Percentiles rank a stretch among this genome's conserved stretches.
phyloP scores from a whole-genome alignment of 2,888 invertebrate genomes.

The Crioceris asparagi region DNA sequence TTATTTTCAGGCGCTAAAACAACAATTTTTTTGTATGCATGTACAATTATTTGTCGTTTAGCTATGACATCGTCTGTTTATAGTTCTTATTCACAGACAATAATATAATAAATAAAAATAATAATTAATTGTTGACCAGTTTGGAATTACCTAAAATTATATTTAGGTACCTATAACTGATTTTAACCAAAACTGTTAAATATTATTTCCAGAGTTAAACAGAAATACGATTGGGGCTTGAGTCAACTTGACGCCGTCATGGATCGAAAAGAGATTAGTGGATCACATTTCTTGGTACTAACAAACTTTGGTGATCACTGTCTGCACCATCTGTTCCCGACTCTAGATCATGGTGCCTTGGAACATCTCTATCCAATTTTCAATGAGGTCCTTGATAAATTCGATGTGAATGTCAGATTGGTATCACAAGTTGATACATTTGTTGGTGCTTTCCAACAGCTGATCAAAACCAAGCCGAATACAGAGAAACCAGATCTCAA shows the following conservation, averaged over 20 bases:
- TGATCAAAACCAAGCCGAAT: constrained; percentile 42
- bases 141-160: too few relatives aligned
- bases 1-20: too few relatives aligned
- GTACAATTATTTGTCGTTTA: too few relatives aligned
- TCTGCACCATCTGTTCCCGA: constrained; percentile 74
- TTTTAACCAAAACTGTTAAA: too few relatives aligned
- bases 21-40: too few relatives aligned
- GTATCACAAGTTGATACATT: constrained; percentile 49
- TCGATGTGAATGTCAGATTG: constrained; percentile 43
- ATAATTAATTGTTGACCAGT: too few relatives aligned
- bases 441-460: constrained; percentile 55
- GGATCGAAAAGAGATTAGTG: constrained; percentile 58
- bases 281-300: constrained; percentile 55
- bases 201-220: constrained; percentile 32
- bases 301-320: constrained; percentile 71
- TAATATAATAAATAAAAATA: too few relatives aligned
- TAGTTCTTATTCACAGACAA: too few relatives aligned
- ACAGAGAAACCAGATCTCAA: constrained; percentile 25
- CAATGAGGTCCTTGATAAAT: constrained; percentile 50
- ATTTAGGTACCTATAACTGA: too few relatives aligned
- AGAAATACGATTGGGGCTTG: constrained; percentile 62
- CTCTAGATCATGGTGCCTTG: constrained; percentile 66
- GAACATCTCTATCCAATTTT: constrained; percentile 54
- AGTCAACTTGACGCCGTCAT: constrained; percentile 65
- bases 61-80: too few relatives aligned